A percentile compares a stretch with the other conserved stretches of the same genome.
phyloP scores from a whole-genome alignment of 2,888 invertebrate species.

The Lydus trimaculatus region DNA sequence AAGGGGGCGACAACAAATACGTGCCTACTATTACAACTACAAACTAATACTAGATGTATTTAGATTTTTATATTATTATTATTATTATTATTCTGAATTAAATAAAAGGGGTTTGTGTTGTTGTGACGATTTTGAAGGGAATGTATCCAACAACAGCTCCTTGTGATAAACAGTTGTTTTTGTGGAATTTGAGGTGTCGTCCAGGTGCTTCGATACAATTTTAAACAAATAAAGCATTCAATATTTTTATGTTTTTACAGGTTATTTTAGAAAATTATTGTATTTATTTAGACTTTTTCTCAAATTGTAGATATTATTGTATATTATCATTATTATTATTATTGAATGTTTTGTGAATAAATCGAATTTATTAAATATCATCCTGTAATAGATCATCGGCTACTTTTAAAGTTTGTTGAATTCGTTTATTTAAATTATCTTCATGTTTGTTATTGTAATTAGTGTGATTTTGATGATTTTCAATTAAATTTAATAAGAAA shows the following conservation, averaged over 20 bases:
- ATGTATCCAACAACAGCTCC: neutral
- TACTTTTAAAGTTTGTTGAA: slow-evolving; percentile 1
- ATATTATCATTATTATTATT: too few relatives aligned
- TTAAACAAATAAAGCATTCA: neutral
- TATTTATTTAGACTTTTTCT: slow-evolving; percentile 33
- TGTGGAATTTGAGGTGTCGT: neutral
- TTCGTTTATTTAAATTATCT: neutral
- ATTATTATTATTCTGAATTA: too few relatives aligned
- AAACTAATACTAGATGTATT: neutral
- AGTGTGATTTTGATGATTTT: neutral
- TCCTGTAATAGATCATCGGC: slow-evolving; percentile 22
- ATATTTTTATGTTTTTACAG: neutral
- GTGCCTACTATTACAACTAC: neutral
- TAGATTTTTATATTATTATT: slow-evolving; percentile 7
- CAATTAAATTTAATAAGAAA: slow-evolving; percentile 18
- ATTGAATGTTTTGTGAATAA: slow-evolving; percentile 33
- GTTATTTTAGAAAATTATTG: slow-evolving; percentile 9
- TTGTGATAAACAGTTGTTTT: neutral
- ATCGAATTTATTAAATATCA: slow-evolving; percentile 5
- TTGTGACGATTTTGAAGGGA: neutral
- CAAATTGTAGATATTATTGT: slow-evolving; percentile 31
- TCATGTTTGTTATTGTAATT: neutral
- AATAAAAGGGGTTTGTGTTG: too few relatives aligned
- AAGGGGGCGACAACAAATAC: neutral
- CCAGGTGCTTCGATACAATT: neutral